Conservation (phyloP, 37 sponge, comb jelly and placozoan species). For the Cliona cf. orientalis region DNA sequence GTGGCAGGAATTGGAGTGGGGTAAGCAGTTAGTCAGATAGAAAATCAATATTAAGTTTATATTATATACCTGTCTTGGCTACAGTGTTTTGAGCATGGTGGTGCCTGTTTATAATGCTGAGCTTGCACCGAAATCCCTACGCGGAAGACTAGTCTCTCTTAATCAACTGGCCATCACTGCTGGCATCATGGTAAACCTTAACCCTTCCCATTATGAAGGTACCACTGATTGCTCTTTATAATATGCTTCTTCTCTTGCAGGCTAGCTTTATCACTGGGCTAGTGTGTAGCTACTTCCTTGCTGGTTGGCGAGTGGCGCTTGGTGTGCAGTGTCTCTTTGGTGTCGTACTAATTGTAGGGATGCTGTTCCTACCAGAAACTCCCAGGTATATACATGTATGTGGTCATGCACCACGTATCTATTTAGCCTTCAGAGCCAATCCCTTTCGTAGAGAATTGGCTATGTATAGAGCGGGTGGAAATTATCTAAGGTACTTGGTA, state of each 20-base stretch:
- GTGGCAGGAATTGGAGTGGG: conserved; percentile 80
- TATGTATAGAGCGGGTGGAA: not conserved
- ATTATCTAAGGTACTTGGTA: too few species aligned
- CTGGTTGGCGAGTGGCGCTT: conserved; percentile 72
- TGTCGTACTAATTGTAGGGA: conserved; percentile 55
- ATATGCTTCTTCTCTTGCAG: conserved; percentile 8
- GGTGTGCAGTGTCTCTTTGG: conserved; percentile 67
- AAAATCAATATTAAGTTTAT: not conserved
- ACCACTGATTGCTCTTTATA: not conserved
- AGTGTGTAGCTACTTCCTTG: not conserved
- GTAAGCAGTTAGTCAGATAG: conserved; percentile 10
- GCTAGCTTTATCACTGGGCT: conserved; percentile 61
- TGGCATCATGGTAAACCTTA: conserved; percentile 71
- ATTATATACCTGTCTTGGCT: not conserved
- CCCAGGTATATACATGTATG: conserved; percentile 39
- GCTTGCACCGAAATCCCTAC: conserved; percentile 45
- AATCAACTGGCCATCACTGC: conserved; percentile 77
- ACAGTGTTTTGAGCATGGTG: conserved; percentile 72
- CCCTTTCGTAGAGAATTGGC: not conserved
- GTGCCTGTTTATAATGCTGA: conserved; percentile 87
- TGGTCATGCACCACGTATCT: not conserved
- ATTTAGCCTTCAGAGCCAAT: not conserved
- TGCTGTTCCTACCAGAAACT: conserved; percentile 64
- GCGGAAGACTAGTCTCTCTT: conserved; percentile 76
- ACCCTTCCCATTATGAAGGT: not conserved